phyloP scores from a whole-genome alignment of 1,140 invertebrate genomes.

The Lasioglossum albipes region DNA sequence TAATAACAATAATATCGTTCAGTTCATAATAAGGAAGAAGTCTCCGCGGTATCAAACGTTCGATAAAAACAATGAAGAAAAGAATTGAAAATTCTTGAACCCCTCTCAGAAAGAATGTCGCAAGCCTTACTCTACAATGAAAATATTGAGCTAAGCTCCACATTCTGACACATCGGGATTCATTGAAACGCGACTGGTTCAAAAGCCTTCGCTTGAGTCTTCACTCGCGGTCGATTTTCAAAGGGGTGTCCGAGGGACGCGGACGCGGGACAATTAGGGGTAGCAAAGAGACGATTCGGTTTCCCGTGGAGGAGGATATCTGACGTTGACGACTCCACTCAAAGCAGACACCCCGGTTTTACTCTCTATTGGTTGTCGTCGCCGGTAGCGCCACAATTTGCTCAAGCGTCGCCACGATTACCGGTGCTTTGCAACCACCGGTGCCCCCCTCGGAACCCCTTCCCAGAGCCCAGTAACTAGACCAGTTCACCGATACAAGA shows the following conservation, averaged over 20 bases:
- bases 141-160: too few species aligned
- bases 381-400: constrained; percentile 44
- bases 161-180: too few species aligned
- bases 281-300: neutral
- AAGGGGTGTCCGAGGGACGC: neutral
- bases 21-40: too few species aligned
- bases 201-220: too few species aligned
- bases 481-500: constrained; percentile 35
- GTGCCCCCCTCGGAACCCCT: neutral
- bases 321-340: constrained; percentile 29
- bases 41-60: too few species aligned
- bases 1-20: too few species aligned
- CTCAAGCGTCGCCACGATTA: constrained; percentile 38
- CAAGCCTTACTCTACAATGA: too few species aligned
- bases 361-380: constrained; percentile 37
- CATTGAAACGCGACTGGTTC: too few species aligned
- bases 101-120: too few species aligned
- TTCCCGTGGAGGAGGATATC: neutral
- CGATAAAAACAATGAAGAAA: too few species aligned
- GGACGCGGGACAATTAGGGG: neutral
- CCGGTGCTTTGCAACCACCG: neutral
- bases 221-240: neutral
- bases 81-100: too few species aligned
- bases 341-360: constrained; percentile 23
- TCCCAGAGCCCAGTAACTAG: constrained; percentile 1